Evolutionary conservation across 1,140 invertebrate species (phyloP), one percentile per base, ranked within the genome.

Genomic region (Dermatophagoides farinae): DNA sequence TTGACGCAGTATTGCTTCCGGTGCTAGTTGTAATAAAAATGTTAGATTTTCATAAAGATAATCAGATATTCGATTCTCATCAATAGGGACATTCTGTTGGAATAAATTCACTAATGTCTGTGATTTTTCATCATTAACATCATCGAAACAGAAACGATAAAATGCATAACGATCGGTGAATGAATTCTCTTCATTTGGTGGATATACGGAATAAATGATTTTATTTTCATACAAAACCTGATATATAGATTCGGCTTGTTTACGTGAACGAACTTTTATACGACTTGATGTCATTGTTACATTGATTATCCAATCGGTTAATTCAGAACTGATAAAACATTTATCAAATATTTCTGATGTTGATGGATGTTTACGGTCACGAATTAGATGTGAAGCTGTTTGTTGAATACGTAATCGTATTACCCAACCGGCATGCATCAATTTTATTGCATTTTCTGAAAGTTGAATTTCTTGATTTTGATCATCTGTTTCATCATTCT

Each of bases 111-210:
- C 59, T n/a, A 55, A 20, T 40, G 47, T 41, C n/a, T 60, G 44
- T 57, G 44, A 20, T 54, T 62, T 46, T 46, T 50, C 51, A 60
- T 39, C 71, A 37, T 76, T 77, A 60, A 77, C 76, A 64, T 83
- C 79, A 70, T 86, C 84, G 67, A 83, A 77, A 66, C 78, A 78
- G 72, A 88, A 88, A 46, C 84, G 79, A 71, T 87, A 87, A 64
- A 86, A 80, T 64, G 86, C 77, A 70, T 83, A 84, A 73, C 86
- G 86, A 73, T 88, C 85, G 69, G 83, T 80, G 71, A 88, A 88
- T 22, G 82, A 80, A 67, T 85, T 82, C 68, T 87, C 84, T 37
- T 63, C 57, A 4, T 14, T 5, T 14, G 5, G 25, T 44, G 53
- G 53, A 55, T 25, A 55, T 14, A 63, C 44, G 2, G 55, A 0